phyloP scores from a whole-genome alignment of 2,888 invertebrate species.

The Anoncus sp. region DNA sequence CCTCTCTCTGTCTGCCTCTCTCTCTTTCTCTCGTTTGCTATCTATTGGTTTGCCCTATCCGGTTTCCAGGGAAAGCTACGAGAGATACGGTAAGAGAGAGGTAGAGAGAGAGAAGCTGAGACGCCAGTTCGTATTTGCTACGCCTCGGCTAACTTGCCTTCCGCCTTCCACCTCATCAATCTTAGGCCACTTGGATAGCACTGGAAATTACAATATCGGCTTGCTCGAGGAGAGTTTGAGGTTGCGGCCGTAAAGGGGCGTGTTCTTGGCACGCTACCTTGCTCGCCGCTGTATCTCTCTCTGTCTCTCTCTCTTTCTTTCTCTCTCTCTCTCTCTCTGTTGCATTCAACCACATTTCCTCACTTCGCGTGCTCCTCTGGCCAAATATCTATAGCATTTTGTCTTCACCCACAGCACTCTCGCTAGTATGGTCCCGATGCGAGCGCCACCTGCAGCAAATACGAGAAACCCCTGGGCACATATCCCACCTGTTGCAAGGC shows the following conservation, averaged over 20 bases:
- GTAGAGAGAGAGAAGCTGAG: slow-evolving; percentile 33
- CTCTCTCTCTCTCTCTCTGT: slow-evolving; percentile 45
- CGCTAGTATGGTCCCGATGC: slow-evolving; percentile 17
- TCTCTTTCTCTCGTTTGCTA: not conserved
- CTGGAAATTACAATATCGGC: slow-evolving; percentile 82
- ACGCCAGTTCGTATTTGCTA: slow-evolving; percentile 76
- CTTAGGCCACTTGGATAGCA: slow-evolving; percentile 80
- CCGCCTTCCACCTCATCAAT: slow-evolving; percentile 81
- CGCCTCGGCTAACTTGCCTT: slow-evolving; percentile 78
- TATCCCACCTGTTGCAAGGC: slow-evolving; percentile 80
- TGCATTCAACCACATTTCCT: slow-evolving; percentile 51
- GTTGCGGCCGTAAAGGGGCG: slow-evolving; percentile 77
- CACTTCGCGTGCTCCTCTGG: slow-evolving; percentile 51
- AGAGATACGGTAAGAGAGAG: slow-evolving; percentile 37
- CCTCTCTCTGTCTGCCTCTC: not conserved
- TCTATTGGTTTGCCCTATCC: slow-evolving; percentile 54
- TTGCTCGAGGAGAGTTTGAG: slow-evolving; percentile 80
- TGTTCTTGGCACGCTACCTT: slow-evolving; percentile 79
- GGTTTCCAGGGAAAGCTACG: slow-evolving; percentile 48
- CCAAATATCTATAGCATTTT: slow-evolving; percentile 57
- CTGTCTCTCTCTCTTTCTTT: slow-evolving; percentile 42
- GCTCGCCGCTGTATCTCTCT: slow-evolving; percentile 48
- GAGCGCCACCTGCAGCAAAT: slow-evolving; percentile 52
- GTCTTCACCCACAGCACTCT: slow-evolving; percentile 64
- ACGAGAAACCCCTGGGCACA: slow-evolving; percentile 73